Conservation (phyloP, 2,113 vertebrate genomes). For the Chloroceryle aenea region DNA sequence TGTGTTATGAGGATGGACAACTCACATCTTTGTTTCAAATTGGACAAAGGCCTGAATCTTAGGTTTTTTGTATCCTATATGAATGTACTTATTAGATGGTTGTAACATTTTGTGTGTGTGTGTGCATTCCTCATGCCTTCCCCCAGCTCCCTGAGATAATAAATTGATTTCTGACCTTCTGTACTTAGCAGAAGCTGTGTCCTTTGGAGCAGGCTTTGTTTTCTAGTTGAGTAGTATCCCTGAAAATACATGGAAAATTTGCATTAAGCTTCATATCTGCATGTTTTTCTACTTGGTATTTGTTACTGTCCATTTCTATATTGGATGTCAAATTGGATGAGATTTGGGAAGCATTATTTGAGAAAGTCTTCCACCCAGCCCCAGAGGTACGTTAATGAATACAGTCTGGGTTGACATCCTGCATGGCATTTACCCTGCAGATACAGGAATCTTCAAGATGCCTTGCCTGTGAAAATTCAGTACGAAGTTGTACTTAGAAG, state of each 20-base stretch:
- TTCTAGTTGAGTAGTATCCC: background rate
- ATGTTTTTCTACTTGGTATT: background rate
- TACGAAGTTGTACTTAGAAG: background rate
- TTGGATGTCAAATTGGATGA: background rate
- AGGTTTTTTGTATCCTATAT: background rate
- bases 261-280: background rate
- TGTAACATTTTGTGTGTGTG: background rate
- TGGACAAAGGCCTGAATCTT: background rate
- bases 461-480: background rate
- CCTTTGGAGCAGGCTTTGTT: background rate
- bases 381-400: background rate
- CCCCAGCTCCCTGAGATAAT: background rate
- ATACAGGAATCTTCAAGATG: background rate
- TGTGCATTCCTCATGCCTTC: too few relatives aligned
- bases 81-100: background rate
- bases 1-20: background rate
- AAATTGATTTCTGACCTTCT: background rate
- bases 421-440: background rate
- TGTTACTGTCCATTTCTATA: background rate
- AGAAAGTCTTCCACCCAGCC: background rate
- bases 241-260: background rate
- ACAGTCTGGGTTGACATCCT: background rate
- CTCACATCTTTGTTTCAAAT: background rate
- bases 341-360: background rate
- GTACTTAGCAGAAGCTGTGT: background rate